Evolutionary conservation across 2,888 invertebrate genomes (phyloP), one percentile per base, ranked within the genome.

Genomic region (Calephelis perditalis): DNA sequence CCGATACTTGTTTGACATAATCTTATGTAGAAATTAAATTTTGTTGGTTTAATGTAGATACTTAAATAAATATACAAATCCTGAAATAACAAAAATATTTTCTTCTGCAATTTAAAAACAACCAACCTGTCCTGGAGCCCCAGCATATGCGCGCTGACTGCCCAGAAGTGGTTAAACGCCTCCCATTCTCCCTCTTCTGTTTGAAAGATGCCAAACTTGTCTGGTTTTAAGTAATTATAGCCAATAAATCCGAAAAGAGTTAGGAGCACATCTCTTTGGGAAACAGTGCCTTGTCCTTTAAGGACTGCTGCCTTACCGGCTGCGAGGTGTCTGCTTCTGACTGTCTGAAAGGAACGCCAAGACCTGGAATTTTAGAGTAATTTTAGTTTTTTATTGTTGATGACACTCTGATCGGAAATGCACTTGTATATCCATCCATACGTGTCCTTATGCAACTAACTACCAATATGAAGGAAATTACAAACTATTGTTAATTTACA

Each of bases 231-330:
- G 0, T 95, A 74, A 1, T 92, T 86, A 65, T 93, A 92, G 0
- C 96, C 96, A 77, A 96, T 92, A 74, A 97, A 97, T 9, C 95
- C 96, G 75, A 95, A 95, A 75, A 96, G 95, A 0, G 96, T 96
- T 5, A 96, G 73, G 0, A 94, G 94, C 93, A 97, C 93, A 74
- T 96, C 96, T 70, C 93, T 92, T 77, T 97, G 96, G 0, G 93
- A 92, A 58, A 96, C 93, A 58, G 86, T 83, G 0, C 91, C 91
- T 2, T 84, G 65, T 9, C 90, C 81, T 82, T 69, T 66, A 12
- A 65, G 49, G 52, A 65, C 66, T 36, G 83, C 76, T 1, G 77
- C 77, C 49, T 86, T 84, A 60, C 92, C 93, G 0, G 93, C 92
- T 1, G 90, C 80, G 52, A 92, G 86, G 69, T 95, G 95, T 11